Base-by-base conservation (phyloP, 1,140 invertebrate species). In the Anthonomus grandis region DNA sequence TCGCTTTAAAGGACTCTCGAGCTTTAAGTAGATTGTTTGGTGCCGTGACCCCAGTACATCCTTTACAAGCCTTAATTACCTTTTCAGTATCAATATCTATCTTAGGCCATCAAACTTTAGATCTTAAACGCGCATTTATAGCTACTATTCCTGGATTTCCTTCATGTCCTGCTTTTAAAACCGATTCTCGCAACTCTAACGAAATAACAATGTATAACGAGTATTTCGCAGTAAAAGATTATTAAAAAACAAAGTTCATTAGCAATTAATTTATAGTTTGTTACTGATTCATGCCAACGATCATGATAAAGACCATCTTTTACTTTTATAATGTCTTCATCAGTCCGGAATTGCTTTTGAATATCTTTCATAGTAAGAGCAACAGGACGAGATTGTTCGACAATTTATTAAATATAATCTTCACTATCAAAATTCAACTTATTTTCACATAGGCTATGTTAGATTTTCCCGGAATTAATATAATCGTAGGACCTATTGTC, bases 91-190 rank as follows among this genome's bases (percentile, higher is more conserved):
- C 73, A 46, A 66, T 66, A 57, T 83, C 76, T 0, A 81, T 74
- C 24, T 62, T 66, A 9, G 71, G 72, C 78, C 77, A 83, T 75
- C 76, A 82, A 4, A 80, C 70, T 63, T 81, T 77, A 9, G 62
- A 66, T 17, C 78, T 45, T 2, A 81, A 70, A 10, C 79, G 41
- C 0, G 67, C 58, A 65, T 83, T 83, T 78, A 83, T 83, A 0
- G 66, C 68, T 0, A 73, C 72, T 5, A 81, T 74, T 3, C 79
- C 78, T 3, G 72, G 70, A n/a, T n/a, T n/a, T n/a, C 70, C 73
- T 62, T 18, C 15, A 8, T 24, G 46, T 68, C 47, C 13, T 49
- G 31, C 42, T 72, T 74, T 3, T n/a, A n/a, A n/a, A n/a, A n/a
- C n/a, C n/a, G n/a, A n/a, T n/a, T n/a, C n/a, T n/a, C n/a, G n/a